phyloP scores from a whole-genome alignment of 2,113 vertebrate species.

The Tympanuchus pallidicinctus region DNA sequence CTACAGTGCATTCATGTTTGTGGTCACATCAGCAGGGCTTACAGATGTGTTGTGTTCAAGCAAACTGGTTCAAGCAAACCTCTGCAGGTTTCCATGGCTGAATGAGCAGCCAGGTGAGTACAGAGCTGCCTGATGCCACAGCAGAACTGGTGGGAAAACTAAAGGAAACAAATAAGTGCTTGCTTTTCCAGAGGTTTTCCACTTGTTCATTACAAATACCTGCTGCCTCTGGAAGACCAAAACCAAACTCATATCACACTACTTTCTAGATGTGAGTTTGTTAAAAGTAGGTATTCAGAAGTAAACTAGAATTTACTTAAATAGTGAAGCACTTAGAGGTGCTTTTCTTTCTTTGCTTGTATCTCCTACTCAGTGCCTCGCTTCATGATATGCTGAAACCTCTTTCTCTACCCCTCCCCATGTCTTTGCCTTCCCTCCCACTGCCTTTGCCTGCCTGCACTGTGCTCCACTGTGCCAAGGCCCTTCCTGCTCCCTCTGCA shows the following conservation, averaged over 20 bases:
- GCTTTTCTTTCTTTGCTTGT: neutral
- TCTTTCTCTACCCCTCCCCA: neutral
- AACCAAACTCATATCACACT: neutral
- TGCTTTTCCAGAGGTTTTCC: neutral
- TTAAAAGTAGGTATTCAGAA: neutral
- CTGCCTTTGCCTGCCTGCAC: neutral
- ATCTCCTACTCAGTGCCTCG: neutral
- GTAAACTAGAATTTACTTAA: neutral
- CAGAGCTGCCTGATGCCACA: neutral
- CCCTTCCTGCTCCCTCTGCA: constrained; percentile 37
- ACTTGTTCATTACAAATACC: neutral
- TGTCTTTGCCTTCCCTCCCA: neutral
- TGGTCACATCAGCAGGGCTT: neutral
- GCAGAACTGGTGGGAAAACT: neutral
- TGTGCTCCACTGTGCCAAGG: neutral
- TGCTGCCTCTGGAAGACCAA: neutral
- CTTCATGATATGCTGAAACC: neutral
- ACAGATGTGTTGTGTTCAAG: neutral
- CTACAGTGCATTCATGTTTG: neutral
- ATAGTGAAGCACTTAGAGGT: neutral
- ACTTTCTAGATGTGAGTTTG: neutral
- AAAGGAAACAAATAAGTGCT: neutral
- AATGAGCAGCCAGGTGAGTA: neutral
- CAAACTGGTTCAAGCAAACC: neutral
- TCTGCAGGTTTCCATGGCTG: neutral